Evolutionary conservation across 2,113 vertebrate genomes (phyloP), one percentile per base, ranked within the genome.

Genomic region (Tragulus kanchil): DNA sequence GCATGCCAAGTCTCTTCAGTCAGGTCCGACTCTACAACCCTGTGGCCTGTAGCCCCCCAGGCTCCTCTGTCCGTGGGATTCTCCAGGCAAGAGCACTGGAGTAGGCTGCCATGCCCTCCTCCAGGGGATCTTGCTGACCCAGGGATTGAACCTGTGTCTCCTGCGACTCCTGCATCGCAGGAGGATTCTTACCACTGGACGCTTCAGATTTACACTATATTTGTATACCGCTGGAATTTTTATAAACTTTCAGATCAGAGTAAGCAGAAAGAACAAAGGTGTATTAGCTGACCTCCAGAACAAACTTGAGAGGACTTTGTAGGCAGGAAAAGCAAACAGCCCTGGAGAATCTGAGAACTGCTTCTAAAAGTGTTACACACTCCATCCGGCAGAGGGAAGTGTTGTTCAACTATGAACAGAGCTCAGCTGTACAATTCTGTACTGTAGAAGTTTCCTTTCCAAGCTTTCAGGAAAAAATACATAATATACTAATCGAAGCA

Each of bases 301-400:
- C 11, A 42, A 79, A 93, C 36, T 8, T 58, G 28, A 85, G 91
- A 56, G 71, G 61, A 75, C 79, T 25, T 11, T 48, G 65, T 8
- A 19, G 28, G 28, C 50, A 89, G 54, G n/a, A 95, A 85, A 92
- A 56, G 67, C 42, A 36, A 93, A 65, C 3, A 28, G 25, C 7
- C 1, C 23, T 25, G 15, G 23, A 64, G 26, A 45, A 5, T 5
- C 28, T 28, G 19, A 64, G 15, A 92, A 65, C 23, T 0, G 58
- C 48, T 71, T 42, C 28, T 25, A 36, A 59, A 45, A n/a, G 75
- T 65, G 14, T 71, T 25, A 4, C 31, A 64, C 0, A 17, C 6
- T 90, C 8, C n/a, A 1, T 8, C 96, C 98, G 94, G 77, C 56
- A 97, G 98, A 73, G 92, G 95, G 95, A 0, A 84, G 88, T 97